phyloP scores from a whole-genome alignment of 2,797 vertebrate species.

The Morus bassanus region DNA sequence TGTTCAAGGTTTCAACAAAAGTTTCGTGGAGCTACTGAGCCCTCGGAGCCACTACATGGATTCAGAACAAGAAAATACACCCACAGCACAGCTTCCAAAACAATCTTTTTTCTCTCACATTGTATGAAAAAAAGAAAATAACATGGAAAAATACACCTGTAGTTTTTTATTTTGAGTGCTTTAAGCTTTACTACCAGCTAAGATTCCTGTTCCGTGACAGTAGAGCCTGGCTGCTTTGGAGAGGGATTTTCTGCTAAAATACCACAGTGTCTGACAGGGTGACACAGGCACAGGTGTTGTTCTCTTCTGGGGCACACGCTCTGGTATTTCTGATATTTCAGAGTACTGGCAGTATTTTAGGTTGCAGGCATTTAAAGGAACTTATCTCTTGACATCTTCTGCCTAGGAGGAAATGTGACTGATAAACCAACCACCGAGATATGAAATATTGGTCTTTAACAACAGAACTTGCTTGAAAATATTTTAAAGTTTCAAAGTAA shows the following conservation, averaged over 20 bases:
- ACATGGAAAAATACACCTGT: background rate
- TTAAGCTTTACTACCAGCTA: background rate
- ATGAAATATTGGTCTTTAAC: background rate
- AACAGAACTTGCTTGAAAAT: background rate
- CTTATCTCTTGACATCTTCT: background rate
- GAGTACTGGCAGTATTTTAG: background rate
- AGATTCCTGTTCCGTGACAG: background rate
- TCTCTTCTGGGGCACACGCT: background rate
- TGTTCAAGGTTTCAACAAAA: background rate
- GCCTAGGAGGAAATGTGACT: background rate
- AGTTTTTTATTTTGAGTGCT: background rate
- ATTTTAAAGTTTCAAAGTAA: background rate
- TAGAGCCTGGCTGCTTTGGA: background rate
- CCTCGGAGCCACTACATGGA: accelerated
- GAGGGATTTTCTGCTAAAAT: background rate
- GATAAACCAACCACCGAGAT: background rate
- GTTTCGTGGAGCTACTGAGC: background rate
- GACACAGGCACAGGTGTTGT: background rate
- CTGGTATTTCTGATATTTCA: background rate
- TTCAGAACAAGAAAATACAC: background rate
- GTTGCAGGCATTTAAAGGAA: background rate
- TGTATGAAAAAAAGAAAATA: background rate
- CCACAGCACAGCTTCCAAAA: background rate
- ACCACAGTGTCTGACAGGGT: background rate
- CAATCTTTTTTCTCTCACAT: background rate